Evolutionary conservation across 92 coral and sea anemone genomes (phyloP), one percentile per base, ranked within the genome.

Genomic region (Porites rus): DNA sequence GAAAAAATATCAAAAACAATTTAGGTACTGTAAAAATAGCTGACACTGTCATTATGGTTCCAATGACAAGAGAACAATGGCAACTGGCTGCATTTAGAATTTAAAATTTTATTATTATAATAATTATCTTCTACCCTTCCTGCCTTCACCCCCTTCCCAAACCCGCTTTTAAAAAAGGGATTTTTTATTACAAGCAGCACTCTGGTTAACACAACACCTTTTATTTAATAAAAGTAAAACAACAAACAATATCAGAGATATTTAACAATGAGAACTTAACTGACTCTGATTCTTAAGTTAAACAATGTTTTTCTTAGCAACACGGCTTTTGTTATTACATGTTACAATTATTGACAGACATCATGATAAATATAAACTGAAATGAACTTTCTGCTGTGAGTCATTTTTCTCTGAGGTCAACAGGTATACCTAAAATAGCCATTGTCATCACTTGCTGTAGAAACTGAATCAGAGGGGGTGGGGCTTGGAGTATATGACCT

Each of bases 191-290:
- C 31, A 28, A 28, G 31, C 31, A 28, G 31, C 31, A 28, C 31
- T 3, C 7, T 63, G 16, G n/a, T 63, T 63, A 63, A 63, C 68
- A 18, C 68, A 63, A 63, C 66, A 58, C 62, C 51, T 58, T 76
- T 58, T 58, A 76, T 76, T 66, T 19, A 52, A 52, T 76, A 58
- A 76, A 58, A 76, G 67, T 53, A 76, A 19, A 52, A 38, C 67
- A 76, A 51, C 16, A 76, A 63, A 76, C 17, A 51, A 63, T 43
- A 75, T 25, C 51, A 22, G 10, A 10, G 63, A 52, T 28, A 75
- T 75, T 75, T 75, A 75, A 52, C 79, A 75, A 5, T 75, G 79
- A 75, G 62, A 76, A 76, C 16, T 76, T 52, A 51, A 65, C 63
- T 66, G 28, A 76, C 81, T 63, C 25, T n/a, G n/a, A 63, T 63